Conservation (phyloP, 2,113 vertebrate genomes). For the Gavia stellata region DNA sequence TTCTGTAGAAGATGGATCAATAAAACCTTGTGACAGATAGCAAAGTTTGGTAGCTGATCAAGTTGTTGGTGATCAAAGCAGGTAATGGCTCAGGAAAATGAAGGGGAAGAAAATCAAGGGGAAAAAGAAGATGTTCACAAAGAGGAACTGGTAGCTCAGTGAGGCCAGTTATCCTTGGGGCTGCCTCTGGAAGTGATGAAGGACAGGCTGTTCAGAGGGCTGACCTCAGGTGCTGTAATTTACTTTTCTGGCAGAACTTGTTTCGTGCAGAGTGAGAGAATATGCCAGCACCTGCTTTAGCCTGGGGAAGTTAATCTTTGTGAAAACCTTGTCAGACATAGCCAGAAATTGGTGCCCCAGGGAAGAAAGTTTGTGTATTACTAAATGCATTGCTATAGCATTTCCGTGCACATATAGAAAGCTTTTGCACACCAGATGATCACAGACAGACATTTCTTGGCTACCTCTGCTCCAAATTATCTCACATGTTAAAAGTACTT, state of each 20-base stretch:
- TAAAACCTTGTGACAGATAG: neutral
- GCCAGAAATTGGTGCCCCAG: neutral
- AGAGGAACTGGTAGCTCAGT: neutral
- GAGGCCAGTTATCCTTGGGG: neutral
- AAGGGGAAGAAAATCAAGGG: neutral
- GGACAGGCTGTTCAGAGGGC: neutral
- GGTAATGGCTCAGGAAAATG: neutral
- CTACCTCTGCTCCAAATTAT: neutral
- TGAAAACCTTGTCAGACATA: neutral
- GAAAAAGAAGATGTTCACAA: neutral
- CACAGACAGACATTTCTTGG: neutral
- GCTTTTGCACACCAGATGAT: neutral
- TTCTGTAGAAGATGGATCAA: neutral
- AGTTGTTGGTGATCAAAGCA: neutral
- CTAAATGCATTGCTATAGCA: neutral
- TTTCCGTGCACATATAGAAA: neutral
- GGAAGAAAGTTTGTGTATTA: neutral
- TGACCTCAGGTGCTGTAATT: neutral
- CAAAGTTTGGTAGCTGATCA: neutral
- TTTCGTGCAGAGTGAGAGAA: neutral
- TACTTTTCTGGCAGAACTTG: neutral
- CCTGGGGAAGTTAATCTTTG: neutral
- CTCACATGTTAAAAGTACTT: neutral
- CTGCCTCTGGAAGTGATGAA: neutral
- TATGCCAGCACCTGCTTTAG: neutral